A percentile compares a stretch with the other conserved stretches of the same genome.
Conservation (phyloP, 2,113 vertebrate genomes). For the Notechis scutatus region DNA sequence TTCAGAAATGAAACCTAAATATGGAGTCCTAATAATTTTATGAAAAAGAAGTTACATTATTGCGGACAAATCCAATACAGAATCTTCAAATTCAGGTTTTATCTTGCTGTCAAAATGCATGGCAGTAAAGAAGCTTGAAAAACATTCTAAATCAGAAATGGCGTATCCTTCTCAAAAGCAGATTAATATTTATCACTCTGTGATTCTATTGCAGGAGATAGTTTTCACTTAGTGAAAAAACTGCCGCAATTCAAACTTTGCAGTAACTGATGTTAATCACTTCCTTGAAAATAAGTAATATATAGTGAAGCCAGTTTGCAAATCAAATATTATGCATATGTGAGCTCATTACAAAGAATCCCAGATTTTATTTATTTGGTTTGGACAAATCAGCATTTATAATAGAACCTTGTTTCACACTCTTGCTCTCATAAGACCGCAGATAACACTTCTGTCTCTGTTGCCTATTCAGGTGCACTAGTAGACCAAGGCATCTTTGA, state of each 20-base stretch:
- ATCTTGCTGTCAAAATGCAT: neutral
- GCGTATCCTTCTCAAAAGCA: neutral
- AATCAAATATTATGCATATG: neutral
- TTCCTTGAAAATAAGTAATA: fast-evolving
- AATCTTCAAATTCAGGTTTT: neutral
- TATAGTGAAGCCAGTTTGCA: neutral
- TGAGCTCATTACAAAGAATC: neutral
- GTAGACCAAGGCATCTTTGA: slow-evolving; percentile 98
- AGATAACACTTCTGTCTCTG: neutral
- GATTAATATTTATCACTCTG: neutral
- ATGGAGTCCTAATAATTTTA: neutral
- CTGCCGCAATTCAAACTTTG: neutral
- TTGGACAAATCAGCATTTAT: neutral
- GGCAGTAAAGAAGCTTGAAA: neutral
- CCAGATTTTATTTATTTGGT: neutral
- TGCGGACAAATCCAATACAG: neutral
- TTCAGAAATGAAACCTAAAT: neutral
- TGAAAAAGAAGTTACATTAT: neutral
- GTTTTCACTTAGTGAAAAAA: neutral
- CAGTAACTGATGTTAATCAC: neutral
- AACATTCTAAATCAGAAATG: neutral
- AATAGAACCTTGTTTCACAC: neutral
- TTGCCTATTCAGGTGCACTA: slow-evolving; percentile 78
- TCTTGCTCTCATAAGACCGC: neutral
- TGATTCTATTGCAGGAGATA: neutral